phyloP scores from a whole-genome alignment of 2,113 vertebrate species.

The Bos javanicus region DNA sequence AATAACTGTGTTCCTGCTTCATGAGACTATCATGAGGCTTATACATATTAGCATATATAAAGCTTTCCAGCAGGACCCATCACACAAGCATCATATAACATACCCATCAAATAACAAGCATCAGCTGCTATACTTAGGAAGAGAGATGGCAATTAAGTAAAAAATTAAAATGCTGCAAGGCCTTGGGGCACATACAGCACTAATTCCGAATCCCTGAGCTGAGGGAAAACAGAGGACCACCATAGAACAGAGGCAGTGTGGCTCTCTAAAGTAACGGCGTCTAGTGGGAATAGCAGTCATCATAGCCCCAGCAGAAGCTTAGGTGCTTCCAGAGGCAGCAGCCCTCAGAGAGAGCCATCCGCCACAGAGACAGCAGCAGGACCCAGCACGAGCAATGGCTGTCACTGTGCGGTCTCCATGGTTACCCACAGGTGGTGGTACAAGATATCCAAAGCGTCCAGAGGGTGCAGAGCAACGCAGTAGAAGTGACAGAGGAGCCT shows the following conservation, averaged over 20 bases:
- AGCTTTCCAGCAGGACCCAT: neutral
- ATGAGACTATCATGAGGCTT: neutral
- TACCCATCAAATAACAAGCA: neutral
- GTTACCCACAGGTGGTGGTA: neutral
- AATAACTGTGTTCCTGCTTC: neutral
- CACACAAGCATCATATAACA: neutral
- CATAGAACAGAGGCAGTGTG: neutral
- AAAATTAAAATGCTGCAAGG: neutral
- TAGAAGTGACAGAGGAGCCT: neutral
- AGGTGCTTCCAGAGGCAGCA: neutral
- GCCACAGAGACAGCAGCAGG: neutral
- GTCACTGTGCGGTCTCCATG: neutral
- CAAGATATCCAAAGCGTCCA: neutral
- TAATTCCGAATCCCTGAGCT: neutral
- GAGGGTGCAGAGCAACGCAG: neutral
- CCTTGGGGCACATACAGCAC: neutral
- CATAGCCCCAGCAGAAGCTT: neutral
- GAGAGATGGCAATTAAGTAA: neutral
- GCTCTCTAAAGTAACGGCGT: neutral
- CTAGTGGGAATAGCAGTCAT: neutral
- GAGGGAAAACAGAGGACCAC: neutral
- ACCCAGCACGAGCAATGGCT: neutral
- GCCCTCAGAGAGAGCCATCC: neutral
- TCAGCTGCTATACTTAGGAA: neutral
- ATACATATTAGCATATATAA: neutral